These are phyloP conservation scores for Zosterops pallidus DNA, from an alignment of 2,113 vertebrate genomes.

Conservation along the genomic window DNA sequence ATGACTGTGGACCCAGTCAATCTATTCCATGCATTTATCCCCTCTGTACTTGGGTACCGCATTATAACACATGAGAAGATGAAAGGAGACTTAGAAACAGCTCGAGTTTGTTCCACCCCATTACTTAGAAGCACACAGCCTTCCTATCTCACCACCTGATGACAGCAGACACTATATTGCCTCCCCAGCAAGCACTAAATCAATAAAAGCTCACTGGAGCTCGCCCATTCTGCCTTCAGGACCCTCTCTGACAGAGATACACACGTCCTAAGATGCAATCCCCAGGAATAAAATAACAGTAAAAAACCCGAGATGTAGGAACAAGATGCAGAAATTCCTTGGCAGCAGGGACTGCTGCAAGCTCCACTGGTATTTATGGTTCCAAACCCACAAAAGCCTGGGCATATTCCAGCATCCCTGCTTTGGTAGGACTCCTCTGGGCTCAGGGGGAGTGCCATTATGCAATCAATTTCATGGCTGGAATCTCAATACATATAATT, in stretches of 20 bases:
- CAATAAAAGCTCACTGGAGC: constrained; percentile 3
- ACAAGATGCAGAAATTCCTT: constrained; percentile 32
- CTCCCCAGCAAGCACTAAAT: constrained; percentile 19
- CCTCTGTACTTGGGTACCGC: background rate
- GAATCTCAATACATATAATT: constrained; percentile 55
- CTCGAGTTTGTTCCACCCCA: constrained; percentile 1
- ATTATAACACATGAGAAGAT: constrained; percentile 28
- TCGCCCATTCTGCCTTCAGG: background rate
- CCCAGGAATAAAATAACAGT: constrained; percentile 32
- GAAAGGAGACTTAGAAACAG: constrained; percentile 18
- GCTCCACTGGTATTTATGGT: background rate
- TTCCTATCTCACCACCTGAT: background rate
- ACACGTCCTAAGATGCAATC: background rate
- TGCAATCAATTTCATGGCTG: constrained; percentile 58
- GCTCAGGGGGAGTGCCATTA: constrained; percentile 23
- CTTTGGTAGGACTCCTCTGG: background rate
- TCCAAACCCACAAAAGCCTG: constrained; percentile 31
- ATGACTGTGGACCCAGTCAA: background rate
- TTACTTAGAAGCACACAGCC: background rate
- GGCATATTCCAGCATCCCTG: constrained; percentile 10
- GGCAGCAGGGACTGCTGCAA: background rate
- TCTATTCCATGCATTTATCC: background rate
- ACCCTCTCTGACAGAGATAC: background rate
- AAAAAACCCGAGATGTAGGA: background rate
- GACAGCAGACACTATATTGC: background rate